These are phyloP conservation scores for Sapajus apella DNA, from an alignment of 2,113 vertebrate genomes.

Conservation along the genomic window DNA sequence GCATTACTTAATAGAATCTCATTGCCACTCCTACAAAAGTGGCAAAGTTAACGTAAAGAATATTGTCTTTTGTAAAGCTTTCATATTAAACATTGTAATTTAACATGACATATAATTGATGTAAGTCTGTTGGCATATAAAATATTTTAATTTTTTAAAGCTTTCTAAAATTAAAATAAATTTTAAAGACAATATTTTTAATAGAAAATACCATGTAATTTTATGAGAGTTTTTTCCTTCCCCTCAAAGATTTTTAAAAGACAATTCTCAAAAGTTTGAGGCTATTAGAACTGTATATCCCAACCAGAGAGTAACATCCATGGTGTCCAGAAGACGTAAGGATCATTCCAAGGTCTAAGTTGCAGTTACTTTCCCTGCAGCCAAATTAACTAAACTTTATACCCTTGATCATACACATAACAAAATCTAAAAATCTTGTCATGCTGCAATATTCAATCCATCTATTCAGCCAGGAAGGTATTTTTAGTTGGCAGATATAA, in stretches of 20 bases:
- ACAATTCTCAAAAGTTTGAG: not conserved
- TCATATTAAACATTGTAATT: not conserved
- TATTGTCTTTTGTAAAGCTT: not conserved
- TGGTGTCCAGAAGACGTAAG: fast-evolving
- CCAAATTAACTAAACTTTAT: not conserved
- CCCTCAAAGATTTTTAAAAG: not conserved
- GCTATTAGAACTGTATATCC: not conserved
- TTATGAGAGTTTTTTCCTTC: not conserved
- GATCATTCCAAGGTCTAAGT: not conserved
- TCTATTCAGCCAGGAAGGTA: not conserved
- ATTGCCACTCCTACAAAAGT: not conserved
- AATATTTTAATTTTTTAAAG: not conserved
- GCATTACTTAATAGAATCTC: not conserved
- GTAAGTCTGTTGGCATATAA: not conserved
- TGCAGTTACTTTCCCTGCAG: not conserved
- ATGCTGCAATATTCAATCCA: not conserved
- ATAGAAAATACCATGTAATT: not conserved
- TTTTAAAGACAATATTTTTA: not conserved
- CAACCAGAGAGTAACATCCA: not conserved
- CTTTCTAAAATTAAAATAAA: not conserved
- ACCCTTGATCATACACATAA: not conserved
- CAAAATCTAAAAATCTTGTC: not conserved
- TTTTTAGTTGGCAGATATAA: not conserved
- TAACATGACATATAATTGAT: not conserved
- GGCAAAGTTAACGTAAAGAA: not conserved